These are phyloP conservation scores for Nemoura dubitans DNA, from an alignment of 2,888 invertebrate species.

Conservation along the genomic window DNA sequence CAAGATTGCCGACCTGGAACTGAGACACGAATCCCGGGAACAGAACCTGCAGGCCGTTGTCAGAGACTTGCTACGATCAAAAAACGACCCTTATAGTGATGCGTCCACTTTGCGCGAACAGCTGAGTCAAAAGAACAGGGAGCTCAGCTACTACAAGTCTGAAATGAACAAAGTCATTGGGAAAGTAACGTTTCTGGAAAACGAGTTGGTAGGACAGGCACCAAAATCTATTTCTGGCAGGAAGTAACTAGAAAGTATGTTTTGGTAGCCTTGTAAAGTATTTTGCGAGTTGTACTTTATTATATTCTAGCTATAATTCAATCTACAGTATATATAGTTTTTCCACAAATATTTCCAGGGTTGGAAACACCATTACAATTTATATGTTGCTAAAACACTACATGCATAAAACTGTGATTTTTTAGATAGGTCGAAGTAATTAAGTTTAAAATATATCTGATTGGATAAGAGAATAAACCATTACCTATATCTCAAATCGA, in stretches of 20 bases:
- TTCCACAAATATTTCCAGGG: background rate
- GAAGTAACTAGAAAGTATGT: background rate
- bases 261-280: background rate
- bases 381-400: background rate
- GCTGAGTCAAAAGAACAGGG: conserved; percentile 53
- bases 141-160: conserved; percentile 54
- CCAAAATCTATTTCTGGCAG: background rate
- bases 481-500: background rate
- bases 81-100: background rate
- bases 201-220: background rate
- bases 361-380: background rate
- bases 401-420: conserved; percentile 13
- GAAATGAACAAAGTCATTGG: conserved; percentile 54
- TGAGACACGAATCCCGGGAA: conserved; percentile 63
- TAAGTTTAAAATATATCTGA: background rate
- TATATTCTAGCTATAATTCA: background rate
- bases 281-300: background rate
- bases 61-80: conserved; percentile 56
- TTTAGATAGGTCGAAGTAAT: background rate
- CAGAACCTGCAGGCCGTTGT: conserved; percentile 61
- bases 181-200: background rate
- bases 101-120: conserved; percentile 49
- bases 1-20: conserved; percentile 61
- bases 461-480: too few species aligned
- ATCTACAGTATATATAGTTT: background rate